phyloP scores from a whole-genome alignment of 2,797 vertebrate species.

The Tapirus indicus region DNA sequence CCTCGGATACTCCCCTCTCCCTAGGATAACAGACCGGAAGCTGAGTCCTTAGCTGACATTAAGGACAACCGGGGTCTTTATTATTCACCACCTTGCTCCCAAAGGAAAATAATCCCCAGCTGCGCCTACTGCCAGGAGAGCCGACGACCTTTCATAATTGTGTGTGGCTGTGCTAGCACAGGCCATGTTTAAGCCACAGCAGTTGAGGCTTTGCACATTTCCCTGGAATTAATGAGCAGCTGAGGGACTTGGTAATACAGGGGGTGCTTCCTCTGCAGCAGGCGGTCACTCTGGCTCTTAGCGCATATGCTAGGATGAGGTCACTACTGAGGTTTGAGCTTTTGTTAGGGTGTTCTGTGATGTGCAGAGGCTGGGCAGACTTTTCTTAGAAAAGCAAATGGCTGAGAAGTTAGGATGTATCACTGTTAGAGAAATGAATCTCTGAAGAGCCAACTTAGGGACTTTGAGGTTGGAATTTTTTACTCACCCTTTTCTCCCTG shows the following conservation, averaged over 20 bases:
- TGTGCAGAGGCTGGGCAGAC: neutral
- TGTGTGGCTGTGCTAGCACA: conserved; percentile 29
- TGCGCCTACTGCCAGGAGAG: neutral
- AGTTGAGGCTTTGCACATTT: neutral
- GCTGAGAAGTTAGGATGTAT: neutral
- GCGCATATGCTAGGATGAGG: neutral
- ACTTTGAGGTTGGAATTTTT: neutral
- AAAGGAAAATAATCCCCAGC: neutral
- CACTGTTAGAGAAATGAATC: neutral
- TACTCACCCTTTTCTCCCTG: neutral
- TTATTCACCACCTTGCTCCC: conserved; percentile 17
- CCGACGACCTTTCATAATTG: conserved; percentile 30
- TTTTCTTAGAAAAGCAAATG: neutral
- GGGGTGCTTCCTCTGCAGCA: neutral
- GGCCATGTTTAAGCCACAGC: conserved; percentile 2
- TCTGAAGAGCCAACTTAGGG: neutral
- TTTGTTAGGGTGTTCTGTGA: neutral
- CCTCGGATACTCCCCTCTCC: neutral
- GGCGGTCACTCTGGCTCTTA: neutral
- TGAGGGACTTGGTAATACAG: neutral
- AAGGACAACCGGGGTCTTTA: conserved; percentile 5
- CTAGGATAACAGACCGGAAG: neutral
- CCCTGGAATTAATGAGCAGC: conserved; percentile 34
- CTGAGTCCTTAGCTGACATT: neutral
- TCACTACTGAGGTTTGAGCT: neutral